Conservation (phyloP, 2,888 invertebrate species). For the Acrobasis consociella region DNA sequence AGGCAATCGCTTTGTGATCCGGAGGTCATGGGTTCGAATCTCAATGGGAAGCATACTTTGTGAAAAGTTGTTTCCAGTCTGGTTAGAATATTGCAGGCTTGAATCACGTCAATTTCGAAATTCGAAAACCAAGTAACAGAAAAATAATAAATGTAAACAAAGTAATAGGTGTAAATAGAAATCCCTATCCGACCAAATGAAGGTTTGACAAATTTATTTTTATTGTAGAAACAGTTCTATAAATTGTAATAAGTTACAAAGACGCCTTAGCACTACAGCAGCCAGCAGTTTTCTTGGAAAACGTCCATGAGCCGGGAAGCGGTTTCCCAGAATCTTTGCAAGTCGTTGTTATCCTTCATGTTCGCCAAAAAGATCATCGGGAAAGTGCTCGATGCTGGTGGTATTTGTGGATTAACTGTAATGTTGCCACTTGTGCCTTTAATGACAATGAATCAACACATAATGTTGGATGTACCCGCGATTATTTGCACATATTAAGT, state of each 20-base stretch:
- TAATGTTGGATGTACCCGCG: too few relatives aligned
- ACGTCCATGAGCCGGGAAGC: slow-evolving; percentile 53
- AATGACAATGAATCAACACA: background rate
- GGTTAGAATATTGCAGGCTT: too few relatives aligned
- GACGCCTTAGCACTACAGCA: slow-evolving; percentile 31
- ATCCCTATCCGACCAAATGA: background rate
- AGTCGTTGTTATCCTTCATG: slow-evolving; percentile 52
- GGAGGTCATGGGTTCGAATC: too few relatives aligned
- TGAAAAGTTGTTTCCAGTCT: too few relatives aligned
- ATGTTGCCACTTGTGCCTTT: background rate
- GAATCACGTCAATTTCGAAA: too few relatives aligned
- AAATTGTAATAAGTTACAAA: slow-evolving; percentile 38
- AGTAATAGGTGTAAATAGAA: background rate
- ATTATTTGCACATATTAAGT: too few relatives aligned
- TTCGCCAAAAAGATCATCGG: slow-evolving; percentile 48
- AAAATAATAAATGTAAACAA: too few relatives aligned
- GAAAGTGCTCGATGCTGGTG: slow-evolving; percentile 32
- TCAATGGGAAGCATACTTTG: too few relatives aligned
- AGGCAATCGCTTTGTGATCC: too few relatives aligned
- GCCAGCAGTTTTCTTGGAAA: slow-evolving; percentile 54
- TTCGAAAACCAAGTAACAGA: too few relatives aligned
- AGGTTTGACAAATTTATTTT: background rate
- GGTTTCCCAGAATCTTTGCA: slow-evolving; percentile 57
- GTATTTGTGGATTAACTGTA: slow-evolving; percentile 32
- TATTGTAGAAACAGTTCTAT: slow-evolving; percentile 25